Evolutionary conservation across 2,797 vertebrate species (phyloP), one percentile per base, ranked within the genome.

Genomic region (Syndactyla subalaris): DNA sequence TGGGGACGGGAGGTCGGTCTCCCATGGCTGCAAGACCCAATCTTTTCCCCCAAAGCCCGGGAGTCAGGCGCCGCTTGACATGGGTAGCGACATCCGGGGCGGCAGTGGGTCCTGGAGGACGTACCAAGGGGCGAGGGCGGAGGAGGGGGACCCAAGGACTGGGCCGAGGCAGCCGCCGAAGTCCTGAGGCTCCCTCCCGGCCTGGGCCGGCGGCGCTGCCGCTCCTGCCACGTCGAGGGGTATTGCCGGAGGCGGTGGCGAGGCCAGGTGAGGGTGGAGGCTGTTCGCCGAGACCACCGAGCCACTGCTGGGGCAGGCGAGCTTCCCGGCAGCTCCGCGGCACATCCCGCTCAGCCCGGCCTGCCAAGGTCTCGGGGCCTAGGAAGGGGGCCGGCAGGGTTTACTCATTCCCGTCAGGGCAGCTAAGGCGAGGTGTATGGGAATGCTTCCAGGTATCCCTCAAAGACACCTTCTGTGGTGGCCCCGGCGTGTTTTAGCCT

Each of bases 1-100:
- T 14, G 14, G 7, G 22, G 8, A 14, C 0, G 1, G 1, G 4
- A n/a, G 2, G 6, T 16, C 7, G 4, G 15, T 4, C 10, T 3
- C 17, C 3, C 13, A 2, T 20, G 29, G 29, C 29, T 19, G 24
- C 59, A 30, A 48, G 51, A 80, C 16, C 16, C 19, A 39, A 0
- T 6, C 32, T 87, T 70, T 58, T 3, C 2, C 1, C 21, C 18
- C 34, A 32, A 12, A 83, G 7, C 9, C 23, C 5, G 5, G 8
- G n/a, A 14, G 2, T 34, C 54, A 48, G 54, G 17, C 1, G 9
- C 46, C 23, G 4, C n/a, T 21, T 17, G 52, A 14, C 23, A 6
- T 15, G 26, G 26, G 19, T 14, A 23, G 55, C 22, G 7, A 55
- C 36, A 4, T 15, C 32, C 7, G 5, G 61, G 24, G 14, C 11